A percentile compares a stretch with the other conserved stretches of the same genome.
Conservation (phyloP, 2,888 invertebrate species). For the Hyles lineata region DNA sequence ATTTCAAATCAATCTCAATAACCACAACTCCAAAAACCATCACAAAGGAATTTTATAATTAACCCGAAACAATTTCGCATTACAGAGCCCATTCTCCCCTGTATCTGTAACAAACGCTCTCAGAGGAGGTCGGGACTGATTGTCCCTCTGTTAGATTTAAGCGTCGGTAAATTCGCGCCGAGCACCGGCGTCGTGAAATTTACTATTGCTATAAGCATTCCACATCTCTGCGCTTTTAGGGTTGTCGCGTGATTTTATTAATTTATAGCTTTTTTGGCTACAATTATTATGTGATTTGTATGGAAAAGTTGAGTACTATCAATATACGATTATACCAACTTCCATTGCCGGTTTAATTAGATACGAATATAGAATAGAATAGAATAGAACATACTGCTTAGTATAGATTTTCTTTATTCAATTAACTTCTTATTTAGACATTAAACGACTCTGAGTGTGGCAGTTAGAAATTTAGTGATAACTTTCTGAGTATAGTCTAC, state of each 20-base stretch:
- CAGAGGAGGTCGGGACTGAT: conserved; percentile 36
- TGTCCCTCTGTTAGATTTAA: conserved; percentile 49
- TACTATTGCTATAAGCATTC: conserved; percentile 43
- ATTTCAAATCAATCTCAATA: background rate
- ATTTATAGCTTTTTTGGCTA: background rate
- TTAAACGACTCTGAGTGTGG: too few relatives aligned
- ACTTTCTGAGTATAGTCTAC: too few relatives aligned
- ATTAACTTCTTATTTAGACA: too few relatives aligned
- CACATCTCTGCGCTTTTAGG: conserved; percentile 36
- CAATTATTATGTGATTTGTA: too few relatives aligned
- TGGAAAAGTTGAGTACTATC: too few relatives aligned
- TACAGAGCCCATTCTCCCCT: conserved; percentile 1
- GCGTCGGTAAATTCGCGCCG: conserved; percentile 45
- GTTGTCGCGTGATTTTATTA: background rate
- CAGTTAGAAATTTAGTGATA: too few relatives aligned
- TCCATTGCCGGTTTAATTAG: too few relatives aligned
- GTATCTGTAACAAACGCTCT: conserved; percentile 22
- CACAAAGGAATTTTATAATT: conserved; percentile 28
- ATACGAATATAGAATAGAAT: too few relatives aligned
- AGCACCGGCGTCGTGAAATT: conserved; percentile 41
- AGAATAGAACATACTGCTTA: too few relatives aligned
- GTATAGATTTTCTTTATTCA: too few relatives aligned
- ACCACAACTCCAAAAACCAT: background rate
- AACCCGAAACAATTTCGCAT: conserved; percentile 16
- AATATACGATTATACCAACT: too few relatives aligned